Percentiles rank a stretch among this genome's conserved stretches.
These are phyloP conservation scores for Syrrhaptes paradoxus DNA, from an alignment of 2,113 vertebrate species.

Conservation along the genomic window DNA sequence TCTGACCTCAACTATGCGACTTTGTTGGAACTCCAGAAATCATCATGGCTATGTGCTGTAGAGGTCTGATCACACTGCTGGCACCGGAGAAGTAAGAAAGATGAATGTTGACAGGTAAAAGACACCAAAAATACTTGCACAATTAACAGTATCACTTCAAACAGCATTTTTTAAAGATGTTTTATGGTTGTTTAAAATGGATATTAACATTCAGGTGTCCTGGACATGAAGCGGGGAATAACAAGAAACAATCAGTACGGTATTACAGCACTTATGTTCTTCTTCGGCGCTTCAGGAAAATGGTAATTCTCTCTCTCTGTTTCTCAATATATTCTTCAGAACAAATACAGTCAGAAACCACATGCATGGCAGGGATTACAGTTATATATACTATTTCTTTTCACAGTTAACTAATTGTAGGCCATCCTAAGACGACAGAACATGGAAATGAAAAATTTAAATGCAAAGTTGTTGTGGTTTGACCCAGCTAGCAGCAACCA, in stretches of 20 bases:
- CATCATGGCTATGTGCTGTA: background rate
- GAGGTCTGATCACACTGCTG: background rate
- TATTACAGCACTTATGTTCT: background rate
- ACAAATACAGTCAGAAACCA: background rate
- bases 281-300: background rate
- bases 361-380: background rate
- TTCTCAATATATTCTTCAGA: background rate
- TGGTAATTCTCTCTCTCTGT: background rate
- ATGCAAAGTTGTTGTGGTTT: background rate
- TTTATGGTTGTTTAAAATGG: background rate
- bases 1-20: background rate
- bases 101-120: background rate
- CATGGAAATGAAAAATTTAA: background rate
- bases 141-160: background rate
- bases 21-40: background rate
- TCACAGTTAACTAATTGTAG: background rate
- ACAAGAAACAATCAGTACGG: background rate
- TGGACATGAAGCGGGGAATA: background rate
- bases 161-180: background rate
- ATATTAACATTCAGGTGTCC: background rate
- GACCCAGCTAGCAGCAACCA: too few species aligned
- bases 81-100: background rate
- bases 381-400: background rate
- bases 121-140: background rate
- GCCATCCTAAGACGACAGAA: background rate